Evolutionary conservation across 2,888 invertebrate genomes (phyloP).

Genomic region (Dione juno): DNA sequence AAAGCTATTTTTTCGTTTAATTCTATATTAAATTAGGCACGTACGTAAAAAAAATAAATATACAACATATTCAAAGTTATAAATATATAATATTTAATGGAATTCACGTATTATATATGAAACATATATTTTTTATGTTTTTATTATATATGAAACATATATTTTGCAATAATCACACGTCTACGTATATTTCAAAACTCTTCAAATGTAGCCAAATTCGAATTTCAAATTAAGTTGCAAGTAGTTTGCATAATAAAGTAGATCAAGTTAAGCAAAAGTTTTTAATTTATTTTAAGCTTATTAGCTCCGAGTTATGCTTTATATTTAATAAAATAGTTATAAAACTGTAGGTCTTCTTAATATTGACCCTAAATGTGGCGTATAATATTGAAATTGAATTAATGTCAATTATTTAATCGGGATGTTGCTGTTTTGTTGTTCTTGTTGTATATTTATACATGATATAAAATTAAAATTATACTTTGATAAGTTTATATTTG

Average conservation of each 20-base stretch:
- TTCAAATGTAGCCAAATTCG: constrained; percentile 15
- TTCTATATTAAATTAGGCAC: not conserved
- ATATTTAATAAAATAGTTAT: constrained; percentile 5
- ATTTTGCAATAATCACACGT: not conserved
- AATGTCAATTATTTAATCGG: no score
- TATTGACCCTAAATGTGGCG: not conserved
- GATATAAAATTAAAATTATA: no score
- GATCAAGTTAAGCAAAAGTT: constrained; percentile 23
- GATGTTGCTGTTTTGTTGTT: no score
- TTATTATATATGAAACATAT: not conserved
- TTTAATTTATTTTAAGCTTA: constrained; percentile 29
- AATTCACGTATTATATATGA: not conserved
- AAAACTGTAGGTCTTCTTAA: not conserved
- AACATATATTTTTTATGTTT: not conserved
- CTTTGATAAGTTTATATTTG: no score
- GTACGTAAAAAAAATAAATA: not conserved
- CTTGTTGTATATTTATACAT: no score
- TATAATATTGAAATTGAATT: no score
- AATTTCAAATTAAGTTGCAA: constrained; percentile 26
- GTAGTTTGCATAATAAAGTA: constrained; percentile 27
- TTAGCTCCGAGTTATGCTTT: constrained; percentile 4
- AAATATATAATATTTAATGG: not conserved
- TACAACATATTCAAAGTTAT: not conserved
- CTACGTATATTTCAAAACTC: constrained; percentile 10
- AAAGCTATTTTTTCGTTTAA: not conserved